Percentiles rank a stretch among this genome's conserved stretches.
Conservation (phyloP, 1,140 invertebrate genomes). For the Chymomyza costata region DNA sequence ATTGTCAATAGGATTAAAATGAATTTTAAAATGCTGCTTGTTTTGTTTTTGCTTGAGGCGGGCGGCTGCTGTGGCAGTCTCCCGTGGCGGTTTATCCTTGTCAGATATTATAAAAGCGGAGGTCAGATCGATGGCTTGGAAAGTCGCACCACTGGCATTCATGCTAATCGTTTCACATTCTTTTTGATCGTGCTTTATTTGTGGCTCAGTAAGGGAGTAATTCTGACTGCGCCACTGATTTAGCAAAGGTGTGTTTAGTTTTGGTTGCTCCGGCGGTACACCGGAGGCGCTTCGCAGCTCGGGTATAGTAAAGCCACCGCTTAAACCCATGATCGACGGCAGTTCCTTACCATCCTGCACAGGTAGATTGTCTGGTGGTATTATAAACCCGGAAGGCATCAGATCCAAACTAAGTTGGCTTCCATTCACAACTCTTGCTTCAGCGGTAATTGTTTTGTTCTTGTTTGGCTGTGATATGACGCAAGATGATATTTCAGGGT, state of each 20-base stretch:
- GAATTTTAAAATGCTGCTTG: slow-evolving; percentile 49
- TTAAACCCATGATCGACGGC: no score
- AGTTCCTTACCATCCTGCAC: no score
- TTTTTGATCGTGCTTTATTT: slow-evolving; percentile 19
- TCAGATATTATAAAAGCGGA: slow-evolving; percentile 28
- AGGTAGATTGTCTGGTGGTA: no score
- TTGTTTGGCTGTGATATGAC: no score
- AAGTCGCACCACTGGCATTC: no score
- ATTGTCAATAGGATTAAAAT: slow-evolving; percentile 56
- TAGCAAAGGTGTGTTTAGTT: slow-evolving; percentile 35
- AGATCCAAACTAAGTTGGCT: no score
- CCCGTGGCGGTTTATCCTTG: slow-evolving; percentile 34
- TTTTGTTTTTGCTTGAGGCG: slow-evolving; percentile 7
- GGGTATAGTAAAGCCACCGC: slow-evolving; percentile 33
- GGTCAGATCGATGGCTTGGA: slow-evolving; percentile 40
- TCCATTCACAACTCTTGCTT: no score
- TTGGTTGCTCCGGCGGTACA: slow-evolving; percentile 15
- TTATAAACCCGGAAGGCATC: no score
- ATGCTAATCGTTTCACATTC: no score
- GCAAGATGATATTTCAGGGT: no score
- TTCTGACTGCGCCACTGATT: slow-evolving; percentile 25
- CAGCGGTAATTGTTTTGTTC: no score
- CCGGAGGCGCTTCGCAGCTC: slow-evolving; percentile 15
- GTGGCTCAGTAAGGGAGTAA: slow-evolving; percentile 6
- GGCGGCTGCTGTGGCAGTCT: slow-evolving; percentile 36